These are phyloP conservation scores for Syrphus vitripennis DNA, from an alignment of 2,888 invertebrate species.

Conservation along the genomic window DNA sequence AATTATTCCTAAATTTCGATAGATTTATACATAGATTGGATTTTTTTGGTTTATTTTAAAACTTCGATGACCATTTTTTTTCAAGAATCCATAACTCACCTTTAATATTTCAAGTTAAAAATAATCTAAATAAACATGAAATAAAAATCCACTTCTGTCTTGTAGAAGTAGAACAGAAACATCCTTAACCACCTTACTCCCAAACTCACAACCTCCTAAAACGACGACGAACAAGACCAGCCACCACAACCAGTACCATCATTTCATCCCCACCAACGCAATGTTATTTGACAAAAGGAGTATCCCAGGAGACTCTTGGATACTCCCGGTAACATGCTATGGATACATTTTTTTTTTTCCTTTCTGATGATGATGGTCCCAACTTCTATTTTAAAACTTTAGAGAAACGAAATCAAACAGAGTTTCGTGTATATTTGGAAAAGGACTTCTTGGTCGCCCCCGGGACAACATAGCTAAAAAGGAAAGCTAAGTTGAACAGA, in stretches of 20 bases:
- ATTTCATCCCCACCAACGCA: slow-evolving; percentile 25
- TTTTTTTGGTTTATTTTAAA: not conserved
- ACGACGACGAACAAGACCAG: not conserved
- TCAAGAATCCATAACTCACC: not conserved
- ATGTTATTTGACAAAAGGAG: slow-evolving; percentile 57
- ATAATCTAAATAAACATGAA: not conserved
- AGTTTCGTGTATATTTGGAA: slow-evolving; percentile 18
- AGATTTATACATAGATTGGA: not conserved
- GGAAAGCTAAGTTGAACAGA: slow-evolving; percentile 10
- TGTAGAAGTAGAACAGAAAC: slow-evolving; percentile 34
- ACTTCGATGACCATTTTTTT: not conserved
- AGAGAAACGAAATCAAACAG: slow-evolving; percentile 33
- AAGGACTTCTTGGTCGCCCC: slow-evolving; percentile 14
- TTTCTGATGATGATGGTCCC: not conserved
- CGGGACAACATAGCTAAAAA: slow-evolving; percentile 5
- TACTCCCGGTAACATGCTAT: slow-evolving; percentile 10
- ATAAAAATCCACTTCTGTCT: slow-evolving; percentile 38
- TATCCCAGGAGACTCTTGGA: slow-evolving; percentile 19
- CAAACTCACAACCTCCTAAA: not conserved
- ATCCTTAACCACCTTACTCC: not conserved
- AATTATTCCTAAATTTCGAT: not conserved
- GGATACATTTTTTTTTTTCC: not conserved
- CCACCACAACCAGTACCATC: not conserved
- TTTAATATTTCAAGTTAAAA: not conserved
- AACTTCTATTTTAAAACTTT: slow-evolving; percentile 47